Evolutionary conservation across 1,140 invertebrate genomes (phyloP), one percentile per base, ranked within the genome.

Genomic region (Trichomalopsis sarcophagae): DNA sequence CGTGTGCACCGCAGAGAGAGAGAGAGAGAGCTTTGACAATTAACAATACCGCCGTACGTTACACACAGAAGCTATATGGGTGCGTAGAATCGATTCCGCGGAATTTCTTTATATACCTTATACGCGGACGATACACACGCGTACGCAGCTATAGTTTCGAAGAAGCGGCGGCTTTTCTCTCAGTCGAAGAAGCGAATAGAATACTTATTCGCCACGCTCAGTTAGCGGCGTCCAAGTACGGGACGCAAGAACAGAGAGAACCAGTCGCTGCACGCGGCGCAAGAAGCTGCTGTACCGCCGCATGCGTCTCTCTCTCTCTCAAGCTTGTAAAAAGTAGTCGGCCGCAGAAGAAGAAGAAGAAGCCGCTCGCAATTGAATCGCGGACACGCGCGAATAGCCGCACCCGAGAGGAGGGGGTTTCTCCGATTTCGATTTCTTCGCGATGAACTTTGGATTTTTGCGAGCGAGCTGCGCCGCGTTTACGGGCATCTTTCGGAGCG

Each of bases 181-280:
- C 40, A 36, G 55, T 62, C 55, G 55, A 62, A 62, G 47, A 81
- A 88, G 86, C 87, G 86, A 87, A 86, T 84, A 89, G 87, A 88
- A 90, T 89, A 88, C 87, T 89, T 86, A 89, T 91, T 89, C 88
- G 88, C 87, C 82, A 89, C 87, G 90, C 87, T 90, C 87, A 84
- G 86, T 87, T 85, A 88, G 85, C 83, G 82, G 86, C 47, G 40
- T 84, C 76, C 76, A 84, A 79, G 76, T 84, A 80, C 69, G 77
- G 77, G 55, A 80, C 47, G 40, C 4, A 81, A 81, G 55, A 62
- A 27, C 27, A 27, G 27, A 62, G 55, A 55, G 68, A 81, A 82
- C 80, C 74, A 85, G 84, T 85, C 82, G 55, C 78, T 14, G 36
- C 77, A 36, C 2, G 30, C 50, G 33, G 44, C 68, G 44, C 82